A percentile compares a stretch with the other conserved stretches of the same genome.
phyloP scores from a whole-genome alignment of 2,888 invertebrate species.

The Andrena bicolor region DNA sequence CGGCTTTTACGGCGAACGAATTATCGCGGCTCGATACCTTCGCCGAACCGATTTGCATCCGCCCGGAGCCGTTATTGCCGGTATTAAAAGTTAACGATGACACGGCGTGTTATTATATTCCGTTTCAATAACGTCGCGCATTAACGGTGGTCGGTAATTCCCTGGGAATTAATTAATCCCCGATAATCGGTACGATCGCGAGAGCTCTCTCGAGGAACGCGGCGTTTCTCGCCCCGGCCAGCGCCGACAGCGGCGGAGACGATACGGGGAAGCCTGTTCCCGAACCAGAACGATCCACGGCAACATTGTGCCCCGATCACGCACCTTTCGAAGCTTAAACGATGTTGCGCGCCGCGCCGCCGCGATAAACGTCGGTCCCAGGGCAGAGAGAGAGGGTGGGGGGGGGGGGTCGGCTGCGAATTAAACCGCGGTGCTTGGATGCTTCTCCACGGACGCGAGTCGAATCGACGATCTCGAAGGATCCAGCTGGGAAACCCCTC shows the following conservation, averaged over 20 bases:
- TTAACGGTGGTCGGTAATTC: conserved; percentile 38
- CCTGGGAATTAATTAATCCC: conserved; percentile 49
- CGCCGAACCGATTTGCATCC: conserved; percentile 42
- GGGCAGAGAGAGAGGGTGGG: no score
- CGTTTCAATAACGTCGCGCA: conserved; percentile 42
- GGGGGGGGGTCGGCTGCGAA: not conserved
- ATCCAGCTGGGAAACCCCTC: conserved; percentile 54
- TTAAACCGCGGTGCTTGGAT: conserved; percentile 22
- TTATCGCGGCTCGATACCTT: conserved; percentile 28
- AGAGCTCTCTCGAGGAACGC: conserved; percentile 10
- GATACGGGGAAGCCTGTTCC: conserved; percentile 8
- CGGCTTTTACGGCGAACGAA: conserved; percentile 25
- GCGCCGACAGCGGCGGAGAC: not conserved
- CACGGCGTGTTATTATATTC: conserved; percentile 43
- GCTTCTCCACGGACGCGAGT: not conserved
- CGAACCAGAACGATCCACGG: not conserved
- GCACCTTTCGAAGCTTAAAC: conserved; percentile 14
- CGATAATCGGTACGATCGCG: conserved; percentile 23
- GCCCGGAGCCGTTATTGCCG: conserved; percentile 14
- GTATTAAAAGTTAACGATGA: conserved; percentile 57
- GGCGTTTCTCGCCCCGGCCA: not conserved
- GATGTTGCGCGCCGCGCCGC: conserved; percentile 1
- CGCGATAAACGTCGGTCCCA: conserved; percentile 9
- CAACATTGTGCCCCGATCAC: conserved; percentile 30
- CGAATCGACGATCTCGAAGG: conserved; percentile 57